A percentile compares a stretch with the other conserved stretches of the same genome.
phyloP scores from a whole-genome alignment of 2,113 vertebrate species.

The Falco punctatus region DNA sequence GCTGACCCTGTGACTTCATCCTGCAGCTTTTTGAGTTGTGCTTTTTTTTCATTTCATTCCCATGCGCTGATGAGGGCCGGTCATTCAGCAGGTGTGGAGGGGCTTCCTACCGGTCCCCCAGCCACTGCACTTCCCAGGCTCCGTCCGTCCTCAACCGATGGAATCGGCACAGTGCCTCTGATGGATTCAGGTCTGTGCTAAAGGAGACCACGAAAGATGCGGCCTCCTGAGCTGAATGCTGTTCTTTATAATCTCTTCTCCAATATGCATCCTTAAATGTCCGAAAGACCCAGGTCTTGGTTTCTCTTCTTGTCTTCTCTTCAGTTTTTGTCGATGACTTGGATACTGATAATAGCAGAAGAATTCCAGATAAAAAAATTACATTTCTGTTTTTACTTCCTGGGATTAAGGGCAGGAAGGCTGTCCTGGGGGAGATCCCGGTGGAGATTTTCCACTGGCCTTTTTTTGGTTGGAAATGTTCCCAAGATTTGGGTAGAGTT shows the following conservation, averaged over 20 bases:
- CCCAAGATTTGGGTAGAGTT: constrained; percentile 9
- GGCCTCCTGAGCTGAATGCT: neutral
- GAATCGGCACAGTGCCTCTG: accelerated
- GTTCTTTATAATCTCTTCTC: neutral
- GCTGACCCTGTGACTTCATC: constrained; percentile 40
- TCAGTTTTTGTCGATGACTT: neutral
- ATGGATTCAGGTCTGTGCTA: neutral
- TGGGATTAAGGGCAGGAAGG: neutral
- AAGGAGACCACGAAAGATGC: neutral
- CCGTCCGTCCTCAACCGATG: neutral
- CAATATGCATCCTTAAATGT: neutral
- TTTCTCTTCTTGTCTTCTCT: neutral
- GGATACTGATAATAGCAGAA: neutral
- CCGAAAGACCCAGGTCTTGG: neutral
- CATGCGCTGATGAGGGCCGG: accelerated
- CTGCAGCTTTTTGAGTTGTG: neutral
- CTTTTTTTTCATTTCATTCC: neutral
- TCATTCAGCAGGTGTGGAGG: accelerated
- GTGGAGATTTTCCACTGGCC: constrained; percentile 17
- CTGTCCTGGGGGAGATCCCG: neutral
- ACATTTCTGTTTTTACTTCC: neutral
- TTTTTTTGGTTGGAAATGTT: constrained; percentile 29
- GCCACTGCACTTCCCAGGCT: neutral
- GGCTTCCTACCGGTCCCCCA: neutral
- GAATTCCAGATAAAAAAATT: neutral